Evolutionary conservation across 2,888 invertebrate species (phyloP).

Genomic region (Nymphalis urticae): DNA sequence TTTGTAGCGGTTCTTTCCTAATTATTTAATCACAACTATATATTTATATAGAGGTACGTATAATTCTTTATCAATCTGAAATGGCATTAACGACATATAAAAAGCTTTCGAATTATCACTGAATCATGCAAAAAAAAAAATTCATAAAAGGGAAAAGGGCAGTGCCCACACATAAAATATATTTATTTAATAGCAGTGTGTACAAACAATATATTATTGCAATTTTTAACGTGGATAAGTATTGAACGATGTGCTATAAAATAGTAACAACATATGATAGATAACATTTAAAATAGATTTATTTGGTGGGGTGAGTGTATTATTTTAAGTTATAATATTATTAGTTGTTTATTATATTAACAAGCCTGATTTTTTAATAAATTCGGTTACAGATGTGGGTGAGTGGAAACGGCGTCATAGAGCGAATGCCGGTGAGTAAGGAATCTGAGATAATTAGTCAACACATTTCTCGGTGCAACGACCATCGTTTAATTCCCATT

Average conservation of each 20-base stretch:
- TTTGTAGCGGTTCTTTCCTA: too few species aligned
- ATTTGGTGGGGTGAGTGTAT: neutral
- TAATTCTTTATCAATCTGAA: too few species aligned
- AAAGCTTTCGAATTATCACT: too few species aligned
- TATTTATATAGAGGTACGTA: too few species aligned
- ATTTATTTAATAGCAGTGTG: too few species aligned
- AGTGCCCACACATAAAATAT: too few species aligned
- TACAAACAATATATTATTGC: too few species aligned
- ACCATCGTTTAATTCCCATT: slow-evolving; percentile 14
- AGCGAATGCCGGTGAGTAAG: slow-evolving; percentile 91
- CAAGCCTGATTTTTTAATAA: neutral
- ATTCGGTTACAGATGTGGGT: slow-evolving; percentile 86
- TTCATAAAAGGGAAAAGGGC: too few species aligned
- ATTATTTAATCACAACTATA: too few species aligned
- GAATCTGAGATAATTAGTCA: neutral
- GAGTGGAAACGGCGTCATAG: slow-evolving; percentile 83
- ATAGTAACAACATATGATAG: neutral
- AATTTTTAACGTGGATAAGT: too few species aligned
- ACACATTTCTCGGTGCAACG: neutral
- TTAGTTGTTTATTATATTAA: neutral
- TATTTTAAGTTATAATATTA: slow-evolving; percentile 2
- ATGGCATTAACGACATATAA: too few species aligned
- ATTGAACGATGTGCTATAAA: neutral
- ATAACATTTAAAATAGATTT: neutral
- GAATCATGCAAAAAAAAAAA: too few species aligned